These are phyloP conservation scores for Eupithecia abbreviata DNA, from an alignment of 2,888 invertebrate species.

Conservation along the genomic window DNA sequence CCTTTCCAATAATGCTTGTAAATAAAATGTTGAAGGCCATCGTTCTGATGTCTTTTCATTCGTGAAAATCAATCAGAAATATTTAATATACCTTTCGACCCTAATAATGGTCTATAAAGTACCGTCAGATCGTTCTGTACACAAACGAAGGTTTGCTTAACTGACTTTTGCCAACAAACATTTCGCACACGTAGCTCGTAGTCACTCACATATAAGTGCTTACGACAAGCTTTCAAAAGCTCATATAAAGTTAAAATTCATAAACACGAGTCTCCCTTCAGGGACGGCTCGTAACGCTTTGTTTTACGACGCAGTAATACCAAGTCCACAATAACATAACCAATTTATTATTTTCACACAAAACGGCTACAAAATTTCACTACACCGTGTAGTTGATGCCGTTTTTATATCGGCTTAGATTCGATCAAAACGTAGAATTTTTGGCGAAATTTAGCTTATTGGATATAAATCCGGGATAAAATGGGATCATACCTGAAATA, in stretches of 20 bases:
- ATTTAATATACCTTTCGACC: neutral
- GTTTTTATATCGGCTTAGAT: conserved; percentile 57
- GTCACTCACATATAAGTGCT: conserved; percentile 24
- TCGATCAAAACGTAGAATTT: conserved; percentile 67
- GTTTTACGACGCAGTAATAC: conserved; percentile 58
- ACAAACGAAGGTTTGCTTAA: conserved; percentile 21
- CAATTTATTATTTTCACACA: conserved; percentile 59
- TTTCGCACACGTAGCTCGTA: conserved; percentile 11
- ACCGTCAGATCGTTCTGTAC: conserved; percentile 38
- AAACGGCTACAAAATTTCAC: conserved; percentile 55
- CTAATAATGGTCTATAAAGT: neutral
- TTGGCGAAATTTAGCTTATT: conserved; percentile 67
- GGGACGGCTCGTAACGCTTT: conserved; percentile 53
- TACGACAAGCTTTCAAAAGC: conserved; percentile 48
- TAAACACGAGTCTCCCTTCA: conserved; percentile 46
- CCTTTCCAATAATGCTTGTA: neutral
- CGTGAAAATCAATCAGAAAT: neutral
- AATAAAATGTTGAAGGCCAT: neutral
- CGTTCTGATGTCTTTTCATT: neutral
- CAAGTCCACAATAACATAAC: conserved; percentile 53
- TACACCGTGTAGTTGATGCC: conserved; percentile 52
- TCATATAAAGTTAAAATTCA: conserved; percentile 54
- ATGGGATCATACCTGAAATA: conserved; percentile 65
- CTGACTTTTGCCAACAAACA: conserved; percentile 5
- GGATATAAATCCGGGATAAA: conserved; percentile 75